A percentile compares a stretch with the other conserved stretches of the same genome.
Evolutionary conservation across 1,140 invertebrate genomes (phyloP).

Genomic region (Eumeta japonica): DNA sequence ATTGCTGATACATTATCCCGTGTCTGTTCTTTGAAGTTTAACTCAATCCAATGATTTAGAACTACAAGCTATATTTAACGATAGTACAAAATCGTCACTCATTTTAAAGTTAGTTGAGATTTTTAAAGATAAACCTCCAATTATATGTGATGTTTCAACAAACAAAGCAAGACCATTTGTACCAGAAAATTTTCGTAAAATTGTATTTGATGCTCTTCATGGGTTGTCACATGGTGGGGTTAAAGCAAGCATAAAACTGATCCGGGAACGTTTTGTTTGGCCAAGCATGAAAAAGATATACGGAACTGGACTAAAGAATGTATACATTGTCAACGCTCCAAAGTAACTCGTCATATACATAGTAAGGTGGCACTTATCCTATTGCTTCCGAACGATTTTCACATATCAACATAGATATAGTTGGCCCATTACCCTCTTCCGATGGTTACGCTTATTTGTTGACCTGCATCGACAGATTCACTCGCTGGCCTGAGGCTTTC

Average conservation of each 20-base stretch:
- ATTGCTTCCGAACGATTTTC: slow-evolving; percentile 7
- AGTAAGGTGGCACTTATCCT: neutral
- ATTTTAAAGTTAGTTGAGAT: no score
- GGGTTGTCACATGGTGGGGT: neutral
- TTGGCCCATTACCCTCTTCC: slow-evolving; percentile 23
- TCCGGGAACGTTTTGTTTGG: neutral
- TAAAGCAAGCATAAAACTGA: neutral
- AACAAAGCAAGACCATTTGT: neutral
- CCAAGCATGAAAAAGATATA: neutral
- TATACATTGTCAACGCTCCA: neutral
- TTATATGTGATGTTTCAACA: slow-evolving; percentile 1
- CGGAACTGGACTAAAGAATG: neutral
- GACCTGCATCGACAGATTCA: slow-evolving; percentile 43
- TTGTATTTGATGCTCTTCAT: neutral
- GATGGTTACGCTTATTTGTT: slow-evolving; percentile 30
- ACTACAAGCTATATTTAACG: no score
- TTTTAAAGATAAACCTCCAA: no score
- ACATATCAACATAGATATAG: slow-evolving; percentile 26
- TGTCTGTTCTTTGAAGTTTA: no score
- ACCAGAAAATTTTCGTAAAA: neutral
- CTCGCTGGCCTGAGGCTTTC: slow-evolving; percentile 41
- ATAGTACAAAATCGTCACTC: no score
- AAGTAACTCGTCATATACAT: slow-evolving; percentile 1
- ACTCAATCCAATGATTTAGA: no score
- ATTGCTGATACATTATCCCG: no score